Percentiles rank a stretch among this genome's conserved stretches.
phyloP scores from a whole-genome alignment of 2,113 vertebrate genomes.

The Calypte anna region DNA sequence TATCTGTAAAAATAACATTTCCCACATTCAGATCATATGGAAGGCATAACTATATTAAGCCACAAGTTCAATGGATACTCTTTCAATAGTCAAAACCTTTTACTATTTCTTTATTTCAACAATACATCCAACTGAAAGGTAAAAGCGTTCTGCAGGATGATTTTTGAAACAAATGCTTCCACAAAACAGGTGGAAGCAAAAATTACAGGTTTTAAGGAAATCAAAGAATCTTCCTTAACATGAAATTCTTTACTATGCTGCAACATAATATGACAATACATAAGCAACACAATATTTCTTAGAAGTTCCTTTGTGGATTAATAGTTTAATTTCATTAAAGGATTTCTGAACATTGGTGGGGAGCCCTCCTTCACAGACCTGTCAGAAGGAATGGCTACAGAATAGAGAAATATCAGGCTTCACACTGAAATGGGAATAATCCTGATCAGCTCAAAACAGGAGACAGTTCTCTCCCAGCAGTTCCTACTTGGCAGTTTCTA shows the following conservation, averaged over 20 bases:
- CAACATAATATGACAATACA: not conserved
- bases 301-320: not conserved
- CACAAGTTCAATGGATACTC: not conserved
- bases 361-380: not conserved
- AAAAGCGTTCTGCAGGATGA: not conserved
- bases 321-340: slow-evolving; percentile 21
- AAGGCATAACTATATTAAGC: not conserved
- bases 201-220: not conserved
- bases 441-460: not conserved
- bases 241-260: not conserved
- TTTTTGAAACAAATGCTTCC: not conserved
- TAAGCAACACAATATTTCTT: not conserved
- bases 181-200: not conserved
- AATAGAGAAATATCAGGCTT: not conserved
- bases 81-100: not conserved
- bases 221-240: not conserved
- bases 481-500: accelerated
- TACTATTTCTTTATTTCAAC: not conserved
- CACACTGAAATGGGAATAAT: not conserved
- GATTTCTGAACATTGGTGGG: not conserved
- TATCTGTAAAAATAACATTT: not conserved
- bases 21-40: not conserved
- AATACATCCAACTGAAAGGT: not conserved
- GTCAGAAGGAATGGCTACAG: not conserved
- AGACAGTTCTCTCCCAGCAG: not conserved